phyloP scores from a whole-genome alignment of 2,888 invertebrate genomes.

The Automeris io region DNA sequence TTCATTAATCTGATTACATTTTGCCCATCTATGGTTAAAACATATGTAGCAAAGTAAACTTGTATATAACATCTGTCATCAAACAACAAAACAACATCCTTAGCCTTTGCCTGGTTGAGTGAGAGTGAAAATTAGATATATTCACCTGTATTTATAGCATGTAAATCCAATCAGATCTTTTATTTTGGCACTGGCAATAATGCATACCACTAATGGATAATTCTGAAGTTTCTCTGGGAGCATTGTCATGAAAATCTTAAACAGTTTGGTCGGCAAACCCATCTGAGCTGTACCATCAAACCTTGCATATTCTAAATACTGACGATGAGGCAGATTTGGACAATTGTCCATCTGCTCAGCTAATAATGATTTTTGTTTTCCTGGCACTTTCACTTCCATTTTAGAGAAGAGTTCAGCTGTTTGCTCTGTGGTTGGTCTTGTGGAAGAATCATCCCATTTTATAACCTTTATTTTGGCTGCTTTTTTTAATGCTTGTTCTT shows the following conservation, averaged over 20 bases:
- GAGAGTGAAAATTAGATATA: too few relatives aligned
- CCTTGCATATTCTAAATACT: slow-evolving; percentile 92
- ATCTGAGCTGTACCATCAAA: slow-evolving; percentile 93
- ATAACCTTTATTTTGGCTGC: slow-evolving; percentile 86
- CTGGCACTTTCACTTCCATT: slow-evolving; percentile 43
- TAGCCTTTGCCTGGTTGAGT: too few relatives aligned
- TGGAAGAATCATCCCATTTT: slow-evolving; percentile 80
- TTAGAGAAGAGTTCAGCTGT: slow-evolving; percentile 77
- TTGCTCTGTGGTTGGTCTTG: slow-evolving; percentile 73
- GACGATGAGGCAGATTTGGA: slow-evolving; percentile 87
- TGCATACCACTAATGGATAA: slow-evolving; percentile 89
- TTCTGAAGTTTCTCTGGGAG: slow-evolving; percentile 86
- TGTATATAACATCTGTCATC: too few relatives aligned
- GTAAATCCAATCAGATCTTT: slow-evolving; percentile 94
- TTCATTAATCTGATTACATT: too few relatives aligned
- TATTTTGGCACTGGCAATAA: slow-evolving; percentile 90
- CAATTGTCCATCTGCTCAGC: slow-evolving; percentile 86
- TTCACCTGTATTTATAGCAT: slow-evolving; percentile 87
- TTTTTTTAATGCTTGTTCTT: slow-evolving; percentile 90
- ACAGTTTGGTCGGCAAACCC: slow-evolving; percentile 87
- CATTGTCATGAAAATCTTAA: slow-evolving; percentile 94
- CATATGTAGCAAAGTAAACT: too few relatives aligned
- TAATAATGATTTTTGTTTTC: slow-evolving; percentile 78
- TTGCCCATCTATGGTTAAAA: too few relatives aligned
- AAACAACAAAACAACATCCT: too few relatives aligned